phyloP scores from a whole-genome alignment of 2,113 vertebrate genomes.

The Sturnus vulgaris region DNA sequence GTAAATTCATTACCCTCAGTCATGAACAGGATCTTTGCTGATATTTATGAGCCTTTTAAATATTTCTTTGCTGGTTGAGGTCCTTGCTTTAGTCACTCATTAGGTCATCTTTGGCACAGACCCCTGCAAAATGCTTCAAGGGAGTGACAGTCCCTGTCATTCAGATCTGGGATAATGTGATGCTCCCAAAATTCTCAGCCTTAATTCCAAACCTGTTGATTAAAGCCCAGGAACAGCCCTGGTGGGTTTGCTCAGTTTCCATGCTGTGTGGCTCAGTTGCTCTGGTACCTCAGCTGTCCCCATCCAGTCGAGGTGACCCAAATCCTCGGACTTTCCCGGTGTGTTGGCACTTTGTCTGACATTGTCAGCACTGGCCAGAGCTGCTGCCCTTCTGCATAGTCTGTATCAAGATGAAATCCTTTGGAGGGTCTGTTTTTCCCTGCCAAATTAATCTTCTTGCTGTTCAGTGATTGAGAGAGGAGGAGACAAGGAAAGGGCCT shows the following conservation, averaged over 20 bases:
- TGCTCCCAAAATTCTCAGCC: not conserved
- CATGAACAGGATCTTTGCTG: not conserved
- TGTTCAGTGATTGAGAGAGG: not conserved
- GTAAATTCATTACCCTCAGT: not conserved
- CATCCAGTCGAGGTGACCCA: not conserved
- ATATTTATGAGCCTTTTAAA: not conserved
- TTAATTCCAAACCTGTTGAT: not conserved
- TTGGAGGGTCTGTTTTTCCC: not conserved
- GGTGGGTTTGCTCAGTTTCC: not conserved
- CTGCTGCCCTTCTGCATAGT: not conserved
- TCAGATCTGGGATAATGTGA: not conserved
- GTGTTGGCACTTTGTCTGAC: not conserved
- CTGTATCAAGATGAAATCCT: not conserved
- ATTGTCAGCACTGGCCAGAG: not conserved
- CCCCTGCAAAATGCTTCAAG: not conserved
- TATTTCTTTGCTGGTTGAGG: not conserved
- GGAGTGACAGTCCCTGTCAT: not conserved
- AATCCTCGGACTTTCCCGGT: not conserved
- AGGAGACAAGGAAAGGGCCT: not conserved
- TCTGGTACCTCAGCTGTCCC: not conserved
- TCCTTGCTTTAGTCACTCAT: not conserved
- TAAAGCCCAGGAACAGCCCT: not conserved
- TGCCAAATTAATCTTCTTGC: not conserved
- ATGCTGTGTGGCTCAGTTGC: rapidly evolving
- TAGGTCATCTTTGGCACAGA: not conserved